phyloP scores from a whole-genome alignment of 2,113 vertebrate genomes.

The Elachura formosa region DNA sequence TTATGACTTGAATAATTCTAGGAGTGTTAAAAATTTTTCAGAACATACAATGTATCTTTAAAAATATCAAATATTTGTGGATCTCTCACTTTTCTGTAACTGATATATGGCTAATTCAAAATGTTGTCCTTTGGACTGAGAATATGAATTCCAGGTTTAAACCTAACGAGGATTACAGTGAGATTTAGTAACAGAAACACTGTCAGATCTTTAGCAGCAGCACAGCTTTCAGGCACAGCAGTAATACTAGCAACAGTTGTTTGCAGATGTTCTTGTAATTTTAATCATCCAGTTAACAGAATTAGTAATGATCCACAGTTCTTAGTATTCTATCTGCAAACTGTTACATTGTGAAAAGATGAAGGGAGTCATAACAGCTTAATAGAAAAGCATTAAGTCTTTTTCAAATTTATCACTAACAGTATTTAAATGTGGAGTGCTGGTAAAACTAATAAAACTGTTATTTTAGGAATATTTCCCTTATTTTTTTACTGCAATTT shows the following conservation, averaged over 20 bases:
- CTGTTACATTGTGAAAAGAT: background rate
- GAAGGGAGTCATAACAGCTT: background rate
- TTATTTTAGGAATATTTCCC: background rate
- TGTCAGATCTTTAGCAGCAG: slow-evolving; percentile 12
- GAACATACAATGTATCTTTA: background rate
- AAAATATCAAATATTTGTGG: background rate
- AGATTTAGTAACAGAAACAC: slow-evolving; percentile 15
- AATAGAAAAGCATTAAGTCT: background rate
- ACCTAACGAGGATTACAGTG: background rate
- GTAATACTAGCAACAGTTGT: slow-evolving; percentile 33
- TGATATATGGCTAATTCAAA: background rate
- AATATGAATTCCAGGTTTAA: background rate
- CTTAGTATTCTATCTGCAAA: background rate
- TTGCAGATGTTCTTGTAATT: slow-evolving; percentile 58
- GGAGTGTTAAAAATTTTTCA: background rate
- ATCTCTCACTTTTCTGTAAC: background rate
- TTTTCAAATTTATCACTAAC: background rate
- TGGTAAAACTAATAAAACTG: background rate
- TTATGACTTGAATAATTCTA: background rate
- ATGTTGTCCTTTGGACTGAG: background rate
- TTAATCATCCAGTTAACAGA: slow-evolving; percentile 56
- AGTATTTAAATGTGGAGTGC: background rate
- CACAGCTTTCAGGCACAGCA: slow-evolving; percentile 23
- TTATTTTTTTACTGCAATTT: background rate
- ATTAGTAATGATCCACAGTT: slow-evolving; percentile 32